phyloP scores from a whole-genome alignment of 2,113 vertebrate genomes.

The Fregata magnificens region DNA sequence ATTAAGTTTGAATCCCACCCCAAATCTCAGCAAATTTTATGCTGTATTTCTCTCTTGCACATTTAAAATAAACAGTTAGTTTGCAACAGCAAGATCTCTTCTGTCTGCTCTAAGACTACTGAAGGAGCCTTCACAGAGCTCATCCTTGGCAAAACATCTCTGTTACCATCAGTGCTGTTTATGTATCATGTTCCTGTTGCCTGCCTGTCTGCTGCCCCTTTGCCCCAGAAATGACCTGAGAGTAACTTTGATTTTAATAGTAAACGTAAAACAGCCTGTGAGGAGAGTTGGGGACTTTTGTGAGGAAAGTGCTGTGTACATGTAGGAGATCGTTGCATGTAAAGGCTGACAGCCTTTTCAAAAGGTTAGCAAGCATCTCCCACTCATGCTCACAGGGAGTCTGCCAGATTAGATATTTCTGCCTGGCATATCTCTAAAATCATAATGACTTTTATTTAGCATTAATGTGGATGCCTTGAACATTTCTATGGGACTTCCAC shows the following conservation, averaged over 20 bases:
- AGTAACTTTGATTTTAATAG: not conserved
- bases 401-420: slow-evolving; percentile 11
- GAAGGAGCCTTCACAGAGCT: not conserved
- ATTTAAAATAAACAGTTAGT: not conserved
- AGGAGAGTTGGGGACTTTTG: not conserved
- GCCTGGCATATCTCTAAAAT: slow-evolving; percentile 35
- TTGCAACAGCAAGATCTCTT: not conserved
- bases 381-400: not conserved
- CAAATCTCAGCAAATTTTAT: not conserved
- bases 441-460: slow-evolving; percentile 64
- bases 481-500: slow-evolving; percentile 34
- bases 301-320: not conserved
- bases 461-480: slow-evolving; percentile 50
- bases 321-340: not conserved
- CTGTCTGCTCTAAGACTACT: not conserved
- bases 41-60: not conserved
- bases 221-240: not conserved
- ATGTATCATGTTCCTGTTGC: not conserved
- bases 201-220: slow-evolving; percentile 28
- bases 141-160: not conserved
- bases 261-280: not conserved
- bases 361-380: slow-evolving; percentile 16
- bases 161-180: not conserved
- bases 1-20: not conserved
- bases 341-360: not conserved